These are phyloP conservation scores for Lepas anatifera DNA, from an alignment of 2,888 invertebrate genomes.

Conservation along the genomic window DNA sequence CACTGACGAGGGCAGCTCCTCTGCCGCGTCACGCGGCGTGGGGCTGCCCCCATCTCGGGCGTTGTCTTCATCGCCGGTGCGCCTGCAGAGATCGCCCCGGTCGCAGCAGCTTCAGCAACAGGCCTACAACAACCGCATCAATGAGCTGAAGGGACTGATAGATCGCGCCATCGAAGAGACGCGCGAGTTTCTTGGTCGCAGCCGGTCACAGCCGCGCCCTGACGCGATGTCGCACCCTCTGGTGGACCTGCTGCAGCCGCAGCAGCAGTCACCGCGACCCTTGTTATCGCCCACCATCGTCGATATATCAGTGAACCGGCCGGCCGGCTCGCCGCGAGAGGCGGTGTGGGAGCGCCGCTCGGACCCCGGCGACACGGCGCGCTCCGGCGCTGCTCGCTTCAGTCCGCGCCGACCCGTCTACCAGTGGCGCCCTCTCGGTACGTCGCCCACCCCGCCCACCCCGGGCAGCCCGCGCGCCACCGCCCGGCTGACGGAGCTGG, in stretches of 20 bases:
- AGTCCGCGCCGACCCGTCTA: neutral
- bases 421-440: too few relatives aligned
- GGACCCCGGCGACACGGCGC: neutral
- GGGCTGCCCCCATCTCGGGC: too few relatives aligned
- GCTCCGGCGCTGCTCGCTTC: neutral
- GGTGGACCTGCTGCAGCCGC: neutral
- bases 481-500: neutral
- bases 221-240: neutral
- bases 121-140: neutral
- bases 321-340: neutral
- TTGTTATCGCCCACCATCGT: neutral
- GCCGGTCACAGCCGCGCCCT: neutral
- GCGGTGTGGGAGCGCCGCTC: neutral
- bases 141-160: neutral
- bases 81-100: neutral
- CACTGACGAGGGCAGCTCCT: neutral
- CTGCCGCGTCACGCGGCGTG: too few relatives aligned
- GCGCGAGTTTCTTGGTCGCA: neutral
- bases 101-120: neutral
- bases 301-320: neutral
- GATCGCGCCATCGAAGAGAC: constrained; percentile 8
- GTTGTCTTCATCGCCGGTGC: neutral
- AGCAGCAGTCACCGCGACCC: neutral
- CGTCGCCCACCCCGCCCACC: neutral
- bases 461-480: neutral